A percentile compares a stretch with the other conserved stretches of the same genome.
These are phyloP conservation scores for Macrosteles quadrilineatus DNA, from an alignment of 1,140 invertebrate genomes.

Conservation along the genomic window DNA sequence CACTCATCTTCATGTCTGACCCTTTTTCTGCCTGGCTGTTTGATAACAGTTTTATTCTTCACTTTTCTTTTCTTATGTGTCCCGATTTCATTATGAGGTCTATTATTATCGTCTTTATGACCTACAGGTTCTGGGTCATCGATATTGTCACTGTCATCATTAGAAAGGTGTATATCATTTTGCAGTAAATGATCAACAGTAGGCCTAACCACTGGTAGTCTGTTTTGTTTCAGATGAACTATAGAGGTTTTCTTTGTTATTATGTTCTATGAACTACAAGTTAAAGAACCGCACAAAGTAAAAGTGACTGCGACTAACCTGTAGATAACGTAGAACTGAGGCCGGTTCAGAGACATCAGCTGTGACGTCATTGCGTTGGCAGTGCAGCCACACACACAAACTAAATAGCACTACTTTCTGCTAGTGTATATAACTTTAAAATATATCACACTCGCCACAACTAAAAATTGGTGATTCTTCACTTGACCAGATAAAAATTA, in stretches of 20 bases:
- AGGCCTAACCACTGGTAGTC: neutral
- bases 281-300: no score
- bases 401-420: no score
- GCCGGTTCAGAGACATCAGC: no score
- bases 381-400: no score
- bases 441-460: no score
- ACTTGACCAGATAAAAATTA: no score
- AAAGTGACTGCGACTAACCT: no score
- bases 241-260: neutral
- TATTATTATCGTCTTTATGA: neutral
- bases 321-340: no score
- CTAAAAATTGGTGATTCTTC: no score
- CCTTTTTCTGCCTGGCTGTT: slow-evolving; percentile 13
- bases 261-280: no score
- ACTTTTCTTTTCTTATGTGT: neutral
- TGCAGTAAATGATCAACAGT: neutral
- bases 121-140: neutral
- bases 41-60: slow-evolving; percentile 5
- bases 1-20: slow-evolving; percentile 5
- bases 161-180: neutral
- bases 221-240: neutral
- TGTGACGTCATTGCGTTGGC: no score
- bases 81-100: neutral
- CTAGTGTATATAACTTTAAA: no score
- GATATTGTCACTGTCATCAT: neutral